A percentile compares a stretch with the other conserved stretches of the same genome.
Evolutionary conservation across 2,797 vertebrate genomes (phyloP).

Genomic region (Clamator glandarius): DNA sequence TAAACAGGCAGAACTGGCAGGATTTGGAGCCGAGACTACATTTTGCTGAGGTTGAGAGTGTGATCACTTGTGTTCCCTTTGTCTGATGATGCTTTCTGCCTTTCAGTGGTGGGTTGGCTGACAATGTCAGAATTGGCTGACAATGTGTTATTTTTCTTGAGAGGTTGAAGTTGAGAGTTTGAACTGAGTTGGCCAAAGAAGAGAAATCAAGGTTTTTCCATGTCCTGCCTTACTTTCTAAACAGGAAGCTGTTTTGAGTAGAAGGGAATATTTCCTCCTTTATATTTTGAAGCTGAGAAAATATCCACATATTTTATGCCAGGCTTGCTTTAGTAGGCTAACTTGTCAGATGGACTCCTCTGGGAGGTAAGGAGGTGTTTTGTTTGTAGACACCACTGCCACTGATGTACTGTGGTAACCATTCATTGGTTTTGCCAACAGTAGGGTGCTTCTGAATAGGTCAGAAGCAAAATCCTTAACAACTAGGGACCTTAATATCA

Average conservation of each 20-base stretch:
- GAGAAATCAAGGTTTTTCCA: not conserved
- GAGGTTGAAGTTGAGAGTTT: not conserved
- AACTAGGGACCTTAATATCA: not conserved
- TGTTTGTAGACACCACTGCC: not conserved
- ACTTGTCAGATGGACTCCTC: not conserved
- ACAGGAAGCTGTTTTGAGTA: not conserved
- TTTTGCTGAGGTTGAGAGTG: rapidly evolving
- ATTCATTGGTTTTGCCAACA: not conserved
- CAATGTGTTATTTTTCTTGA: not conserved
- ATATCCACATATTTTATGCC: not conserved
- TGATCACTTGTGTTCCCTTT: not conserved
- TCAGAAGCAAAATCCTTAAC: not conserved
- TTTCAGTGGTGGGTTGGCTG: rapidly evolving
- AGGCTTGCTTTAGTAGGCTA: not conserved
- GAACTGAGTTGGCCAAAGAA: not conserved
- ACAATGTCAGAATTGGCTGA: not conserved
- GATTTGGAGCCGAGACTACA: not conserved
- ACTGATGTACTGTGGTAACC: not conserved
- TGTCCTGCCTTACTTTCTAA: not conserved
- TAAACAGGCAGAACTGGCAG: not conserved
- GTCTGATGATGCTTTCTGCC: not conserved
- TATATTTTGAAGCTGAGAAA: not conserved
- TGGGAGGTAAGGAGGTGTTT: not conserved
- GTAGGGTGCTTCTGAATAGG: not conserved
- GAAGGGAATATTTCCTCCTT: not conserved